Percentiles rank a stretch among this genome's conserved stretches.
These are phyloP conservation scores for Bolinopsis microptera DNA, from an alignment of 37 sponge, comb jelly and placozoan species.

Conservation along the genomic window DNA sequence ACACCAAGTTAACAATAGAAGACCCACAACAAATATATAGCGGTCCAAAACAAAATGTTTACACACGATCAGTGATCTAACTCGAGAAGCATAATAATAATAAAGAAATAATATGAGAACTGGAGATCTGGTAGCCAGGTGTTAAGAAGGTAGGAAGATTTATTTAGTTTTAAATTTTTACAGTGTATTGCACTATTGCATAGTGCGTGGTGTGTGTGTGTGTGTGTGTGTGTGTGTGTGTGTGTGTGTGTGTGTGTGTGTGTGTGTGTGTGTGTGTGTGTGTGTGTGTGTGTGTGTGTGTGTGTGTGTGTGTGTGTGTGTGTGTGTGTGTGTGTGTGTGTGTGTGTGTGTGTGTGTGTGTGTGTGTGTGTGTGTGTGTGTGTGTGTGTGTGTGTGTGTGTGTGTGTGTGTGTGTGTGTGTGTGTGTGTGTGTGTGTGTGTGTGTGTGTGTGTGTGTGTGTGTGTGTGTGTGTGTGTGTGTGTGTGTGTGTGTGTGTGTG, in stretches of 20 bases:
- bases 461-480: constrained; percentile 70
- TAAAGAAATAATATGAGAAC: no score
- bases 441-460: constrained; percentile 71
- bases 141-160: no score
- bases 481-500: constrained; percentile 71
- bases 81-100: no score
- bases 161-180: no score
- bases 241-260: constrained; percentile 73
- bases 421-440: constrained; percentile 71
- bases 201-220: constrained; percentile 71
- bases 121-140: no score
- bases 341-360: constrained; percentile 71
- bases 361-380: constrained; percentile 70
- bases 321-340: constrained; percentile 71
- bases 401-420: constrained; percentile 71
- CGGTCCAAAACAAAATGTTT: no score
- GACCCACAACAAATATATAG: no score
- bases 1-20: no score
- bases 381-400: constrained; percentile 71
- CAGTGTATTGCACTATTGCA: no score
- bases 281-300: constrained; percentile 70
- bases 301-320: constrained; percentile 71
- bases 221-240: constrained; percentile 71
- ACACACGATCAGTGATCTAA: no score
- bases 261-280: constrained; percentile 71